Evolutionary conservation across 2,888 invertebrate genomes (phyloP), one percentile per base, ranked within the genome.

Genomic region (Shargacucullia verbasci): DNA sequence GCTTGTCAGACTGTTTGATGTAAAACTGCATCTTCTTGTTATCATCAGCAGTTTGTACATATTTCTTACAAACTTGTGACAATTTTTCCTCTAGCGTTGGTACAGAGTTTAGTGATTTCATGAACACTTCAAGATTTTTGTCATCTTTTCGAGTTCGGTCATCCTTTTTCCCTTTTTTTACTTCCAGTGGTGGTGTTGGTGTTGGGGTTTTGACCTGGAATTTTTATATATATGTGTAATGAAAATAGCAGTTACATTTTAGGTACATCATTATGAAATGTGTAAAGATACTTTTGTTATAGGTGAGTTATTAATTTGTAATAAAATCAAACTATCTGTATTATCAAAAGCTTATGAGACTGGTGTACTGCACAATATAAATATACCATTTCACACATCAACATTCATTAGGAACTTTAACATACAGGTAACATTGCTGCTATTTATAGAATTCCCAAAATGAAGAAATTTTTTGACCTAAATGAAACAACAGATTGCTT

Each of bases 21-120:
- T 91, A 91, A 63, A 94, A 89, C 66, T 95, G 95, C 61, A 95
- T 81, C 62, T 95, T 95, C 63, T 95, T 94, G 80, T 96, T 96
- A 52, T 97, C 97, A 71, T 97, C 97, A 10, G 96, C 95, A 4
- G 96, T 91, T 76, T 98, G 97, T 0, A 96, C 92, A 83, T 97
- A 98, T 80, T 97, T 98, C 77, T 96, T 96, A 76, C 96, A 95
- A 66, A 98, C 94, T 0, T 95, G 91, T 3, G 95, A 92, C 29
- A 97, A 85, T 85, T 97, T 97, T 73, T 97, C 97, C 68, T 96
- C 96, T 0, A 95, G 85, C 0, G 95, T 94, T 20, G 95, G 92
- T 1, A 95, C 82, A 1, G 92, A 89, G 65, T 94, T 95, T 0
- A 96, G 80, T 0, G 95, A 92, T 83, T 95, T 96, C 79, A 97